Conservation (phyloP, 1,140 invertebrate species). For the Meteorus sp. region DNA sequence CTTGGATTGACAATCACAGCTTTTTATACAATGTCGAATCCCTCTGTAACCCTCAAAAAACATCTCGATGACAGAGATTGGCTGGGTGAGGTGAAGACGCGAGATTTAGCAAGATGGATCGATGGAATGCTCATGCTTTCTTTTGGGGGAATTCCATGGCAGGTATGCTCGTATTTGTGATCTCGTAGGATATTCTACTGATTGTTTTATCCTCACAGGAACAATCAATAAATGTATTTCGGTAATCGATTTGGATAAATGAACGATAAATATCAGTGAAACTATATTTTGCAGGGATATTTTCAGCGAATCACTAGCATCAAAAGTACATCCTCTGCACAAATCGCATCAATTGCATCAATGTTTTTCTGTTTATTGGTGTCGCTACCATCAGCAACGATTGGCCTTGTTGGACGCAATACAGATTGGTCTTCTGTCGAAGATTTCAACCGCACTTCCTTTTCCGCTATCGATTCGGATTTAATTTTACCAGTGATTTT, state of each 20-base stretch:
- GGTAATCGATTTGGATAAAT: too few species aligned
- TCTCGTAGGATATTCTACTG: background rate
- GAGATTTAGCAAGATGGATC: conserved; percentile 66
- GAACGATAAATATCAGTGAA: conserved; percentile 5
- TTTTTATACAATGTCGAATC: conserved; percentile 65
- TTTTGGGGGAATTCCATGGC: conserved; percentile 85
- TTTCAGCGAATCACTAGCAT: conserved; percentile 82
- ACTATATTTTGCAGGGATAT: conserved; percentile 66
- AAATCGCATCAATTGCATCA: conserved; percentile 73
- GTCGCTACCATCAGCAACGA: conserved; percentile 73
- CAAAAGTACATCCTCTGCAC: conserved; percentile 70
- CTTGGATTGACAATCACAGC: conserved; percentile 68
- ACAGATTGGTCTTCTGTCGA: conserved; percentile 66
- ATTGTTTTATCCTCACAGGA: too few species aligned
- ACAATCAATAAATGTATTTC: too few species aligned
- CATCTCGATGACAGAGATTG: conserved; percentile 63
- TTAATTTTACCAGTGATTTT: conserved; percentile 75
- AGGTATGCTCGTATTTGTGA: conserved; percentile 61
- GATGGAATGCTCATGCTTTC: conserved; percentile 74
- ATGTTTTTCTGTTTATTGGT: conserved; percentile 75
- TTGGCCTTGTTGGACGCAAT: conserved; percentile 73
- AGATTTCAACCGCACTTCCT: conserved; percentile 52
- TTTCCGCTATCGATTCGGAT: conserved; percentile 56
- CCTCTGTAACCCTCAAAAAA: conserved; percentile 60
- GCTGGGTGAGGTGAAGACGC: conserved; percentile 65